Conservation (phyloP, 1,140 invertebrate genomes). For the Pomacea maculata region DNA sequence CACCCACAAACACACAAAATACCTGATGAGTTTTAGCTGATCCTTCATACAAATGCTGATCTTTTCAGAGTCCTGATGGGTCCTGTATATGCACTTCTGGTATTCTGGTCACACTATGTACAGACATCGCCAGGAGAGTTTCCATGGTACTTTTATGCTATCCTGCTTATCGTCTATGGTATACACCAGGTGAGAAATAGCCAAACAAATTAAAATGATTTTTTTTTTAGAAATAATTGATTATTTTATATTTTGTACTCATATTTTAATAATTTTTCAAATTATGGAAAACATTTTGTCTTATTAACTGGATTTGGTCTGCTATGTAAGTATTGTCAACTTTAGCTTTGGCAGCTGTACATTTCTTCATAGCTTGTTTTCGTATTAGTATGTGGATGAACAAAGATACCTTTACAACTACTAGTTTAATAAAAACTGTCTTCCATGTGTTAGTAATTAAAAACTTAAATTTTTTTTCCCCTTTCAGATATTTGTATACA, state of each 20-base stretch:
- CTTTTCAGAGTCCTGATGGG: conserved; percentile 80
- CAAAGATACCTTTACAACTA: too few relatives aligned
- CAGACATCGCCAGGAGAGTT: conserved; percentile 73
- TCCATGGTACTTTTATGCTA: conserved; percentile 81
- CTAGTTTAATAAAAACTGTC: too few relatives aligned
- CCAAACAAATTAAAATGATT: background rate
- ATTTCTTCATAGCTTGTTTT: too few relatives aligned
- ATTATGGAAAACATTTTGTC: too few relatives aligned
- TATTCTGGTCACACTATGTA: conserved; percentile 85
- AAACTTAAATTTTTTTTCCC: conserved; percentile 9
- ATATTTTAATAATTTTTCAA: too few relatives aligned
- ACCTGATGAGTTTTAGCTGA: background rate
- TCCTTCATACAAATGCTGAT: background rate
- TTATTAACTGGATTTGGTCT: too few relatives aligned
- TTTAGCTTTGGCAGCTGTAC: too few relatives aligned
- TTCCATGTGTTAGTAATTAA: background rate
- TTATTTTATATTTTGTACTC: background rate
- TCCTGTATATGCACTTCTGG: conserved; percentile 80
- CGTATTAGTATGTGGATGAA: too few relatives aligned
- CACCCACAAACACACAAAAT: background rate
- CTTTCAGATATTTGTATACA: conserved; percentile 64
- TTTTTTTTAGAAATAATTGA: background rate
- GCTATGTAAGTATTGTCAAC: too few relatives aligned
- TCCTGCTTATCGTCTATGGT: conserved; percentile 82
- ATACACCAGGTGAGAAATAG: conserved; percentile 84